Evolutionary conservation across 1,140 invertebrate genomes (phyloP), one percentile per base, ranked within the genome.

Genomic region (Maconellicoccus hirsutus): DNA sequence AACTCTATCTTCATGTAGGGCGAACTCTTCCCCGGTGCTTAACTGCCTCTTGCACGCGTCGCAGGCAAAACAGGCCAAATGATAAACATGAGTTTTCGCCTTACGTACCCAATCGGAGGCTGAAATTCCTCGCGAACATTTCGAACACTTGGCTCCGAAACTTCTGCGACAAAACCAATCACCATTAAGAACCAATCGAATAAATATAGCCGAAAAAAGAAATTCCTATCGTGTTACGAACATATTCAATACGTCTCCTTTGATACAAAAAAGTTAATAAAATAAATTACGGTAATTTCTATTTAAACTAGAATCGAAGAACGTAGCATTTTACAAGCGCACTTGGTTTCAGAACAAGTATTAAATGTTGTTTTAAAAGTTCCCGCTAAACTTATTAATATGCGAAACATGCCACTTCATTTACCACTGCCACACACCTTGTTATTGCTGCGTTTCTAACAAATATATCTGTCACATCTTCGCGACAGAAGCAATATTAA

Each of bases 61-160:
- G 79, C 97, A 99, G 7, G 95, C 93, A 81, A 99, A 99, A 82
- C 97, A 99, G 1, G 97, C 96, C 77, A 99, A 82, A 80, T 99
- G 97, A 81, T 98, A 99, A 19, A 98, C 92, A 78, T 93, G 88
- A 75, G 95, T 90, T 66, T 91, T 83, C 8, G 96, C 96, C 78
- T 94, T 87, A 71, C 97, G 83, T 73, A 99, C 95, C 97, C 97
- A 99, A 81, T 98, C 96, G 14, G 92, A 91, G 0, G 95, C 86
- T 8, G 91, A 90, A 76, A 99, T 96, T 73, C 87, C 87, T 70
- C 96, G 87, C 73, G 87, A 87, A 79, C 97, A 99, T 80, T 96
- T 96, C 33, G 93, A 91, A 81, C 97, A 99, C 80, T 97, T 96
- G 38, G 93, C 90, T 66, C 95, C 94, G 79, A 96, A 98, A 76